phyloP scores from a whole-genome alignment of 2,113 vertebrate genomes.

The Oryzias curvinotus region DNA sequence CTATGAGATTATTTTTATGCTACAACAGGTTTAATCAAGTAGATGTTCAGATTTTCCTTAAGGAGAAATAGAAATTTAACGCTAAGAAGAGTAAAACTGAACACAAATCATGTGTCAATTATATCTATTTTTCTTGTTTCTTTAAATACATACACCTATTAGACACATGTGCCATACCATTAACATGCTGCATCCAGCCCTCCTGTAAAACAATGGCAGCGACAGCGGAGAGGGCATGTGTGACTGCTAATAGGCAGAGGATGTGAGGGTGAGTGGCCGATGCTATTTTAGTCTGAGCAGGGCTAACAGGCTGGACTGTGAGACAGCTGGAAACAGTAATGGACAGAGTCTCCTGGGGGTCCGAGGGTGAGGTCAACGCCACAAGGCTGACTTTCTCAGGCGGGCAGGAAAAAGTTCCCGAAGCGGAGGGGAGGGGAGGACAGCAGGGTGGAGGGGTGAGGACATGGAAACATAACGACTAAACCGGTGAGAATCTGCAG shows the following conservation, averaged over 20 bases:
- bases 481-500: constrained; percentile 18
- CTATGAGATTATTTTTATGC: too few relatives aligned
- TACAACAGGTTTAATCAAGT: too few relatives aligned
- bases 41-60: too few relatives aligned
- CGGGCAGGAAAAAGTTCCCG: constrained; percentile 46
- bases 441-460: constrained; percentile 56
- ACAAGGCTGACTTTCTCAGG: constrained; percentile 55
- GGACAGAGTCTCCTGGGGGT: constrained; percentile 62
- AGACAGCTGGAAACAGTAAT: constrained; percentile 60
- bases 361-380: constrained; percentile 60
- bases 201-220: constrained; percentile 40
- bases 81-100: too few relatives aligned
- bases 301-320: constrained; percentile 60
- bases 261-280: constrained; percentile 45
- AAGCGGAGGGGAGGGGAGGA: constrained; percentile 26
- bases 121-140: too few relatives aligned
- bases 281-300: constrained; percentile 60
- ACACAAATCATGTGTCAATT: too few relatives aligned
- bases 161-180: constrained; percentile 13
- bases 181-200: constrained; percentile 24
- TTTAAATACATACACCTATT: background rate
- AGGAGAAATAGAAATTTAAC: too few relatives aligned
- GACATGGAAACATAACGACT: constrained; percentile 70
- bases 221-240: constrained; percentile 45
- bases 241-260: constrained; percentile 57